Evolutionary conservation across 64 coral and sea anemone species (phyloP).

Genomic region (Astreopora myriophthalma): DNA sequence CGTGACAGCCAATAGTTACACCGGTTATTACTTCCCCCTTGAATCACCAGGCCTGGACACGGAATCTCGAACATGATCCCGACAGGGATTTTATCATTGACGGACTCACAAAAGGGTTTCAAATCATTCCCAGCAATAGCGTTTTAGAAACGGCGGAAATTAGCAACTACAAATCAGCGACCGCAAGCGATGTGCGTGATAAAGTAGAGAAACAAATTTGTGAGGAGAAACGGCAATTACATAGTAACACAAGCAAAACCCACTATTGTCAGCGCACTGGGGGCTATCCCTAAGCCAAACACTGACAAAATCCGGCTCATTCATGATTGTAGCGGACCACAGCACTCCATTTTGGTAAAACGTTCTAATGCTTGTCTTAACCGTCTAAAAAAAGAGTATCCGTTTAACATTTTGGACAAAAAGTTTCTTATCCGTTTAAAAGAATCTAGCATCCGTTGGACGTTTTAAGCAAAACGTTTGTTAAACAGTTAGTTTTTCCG

Average conservation of each 20-base stretch:
- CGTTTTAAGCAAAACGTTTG: too few species aligned
- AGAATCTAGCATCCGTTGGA: too few species aligned
- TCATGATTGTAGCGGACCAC: slow-evolving; percentile 8
- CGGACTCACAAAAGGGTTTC: background rate
- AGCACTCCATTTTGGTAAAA: too few species aligned
- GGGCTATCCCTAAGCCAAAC: background rate
- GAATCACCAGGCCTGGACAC: slow-evolving; percentile 3
- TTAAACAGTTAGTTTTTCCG: too few species aligned
- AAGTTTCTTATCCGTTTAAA: too few species aligned
- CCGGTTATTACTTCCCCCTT: background rate
- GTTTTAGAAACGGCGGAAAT: background rate
- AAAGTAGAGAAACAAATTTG: slow-evolving; percentile 7
- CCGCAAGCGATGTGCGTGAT: background rate
- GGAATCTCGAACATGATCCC: background rate
- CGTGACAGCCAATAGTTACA: background rate
- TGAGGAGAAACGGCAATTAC: slow-evolving; percentile 16
- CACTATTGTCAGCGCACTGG: slow-evolving; percentile 26
- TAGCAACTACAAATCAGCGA: slow-evolving; percentile 46
- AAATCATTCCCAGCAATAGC: background rate
- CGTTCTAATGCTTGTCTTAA: too few species aligned
- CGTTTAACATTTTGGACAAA: too few species aligned
- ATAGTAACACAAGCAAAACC: background rate
- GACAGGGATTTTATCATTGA: background rate
- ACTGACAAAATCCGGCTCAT: background rate
- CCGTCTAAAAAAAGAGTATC: too few species aligned